These are phyloP conservation scores for Himalopsyche kuldschensis DNA, from an alignment of 2,888 invertebrate genomes.

Conservation along the genomic window DNA sequence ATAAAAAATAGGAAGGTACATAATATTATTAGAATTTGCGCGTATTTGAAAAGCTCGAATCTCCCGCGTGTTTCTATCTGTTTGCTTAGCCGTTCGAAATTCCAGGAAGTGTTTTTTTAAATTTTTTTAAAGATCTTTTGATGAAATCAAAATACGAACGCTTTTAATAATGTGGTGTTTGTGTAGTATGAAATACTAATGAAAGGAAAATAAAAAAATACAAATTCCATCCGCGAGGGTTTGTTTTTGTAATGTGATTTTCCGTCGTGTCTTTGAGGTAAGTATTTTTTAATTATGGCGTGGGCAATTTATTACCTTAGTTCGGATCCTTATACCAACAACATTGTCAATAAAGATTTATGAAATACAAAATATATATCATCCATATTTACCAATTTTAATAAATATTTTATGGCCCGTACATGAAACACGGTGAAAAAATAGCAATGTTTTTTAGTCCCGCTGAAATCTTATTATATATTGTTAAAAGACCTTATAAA, in stretches of 20 bases:
- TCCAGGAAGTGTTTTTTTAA: neutral
- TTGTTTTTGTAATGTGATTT: neutral
- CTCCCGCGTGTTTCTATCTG: neutral
- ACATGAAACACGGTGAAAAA: too few relatives aligned
- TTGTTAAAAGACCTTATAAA: too few relatives aligned
- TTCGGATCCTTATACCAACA: too few relatives aligned
- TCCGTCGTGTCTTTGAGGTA: neutral
- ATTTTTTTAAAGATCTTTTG: neutral
- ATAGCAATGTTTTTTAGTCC: too few relatives aligned
- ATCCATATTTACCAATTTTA: too few relatives aligned
- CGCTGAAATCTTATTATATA: too few relatives aligned
- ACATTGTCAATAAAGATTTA: too few relatives aligned
- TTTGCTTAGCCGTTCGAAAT: neutral
- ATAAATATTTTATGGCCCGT: too few relatives aligned
- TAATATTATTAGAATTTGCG: neutral
- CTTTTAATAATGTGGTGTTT: neutral
- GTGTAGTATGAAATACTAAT: neutral
- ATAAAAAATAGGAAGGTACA: too few relatives aligned
- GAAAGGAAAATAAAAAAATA: neutral
- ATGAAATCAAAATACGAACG: neutral
- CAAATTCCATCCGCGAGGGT: neutral
- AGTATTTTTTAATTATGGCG: too few relatives aligned
- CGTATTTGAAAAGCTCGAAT: neutral
- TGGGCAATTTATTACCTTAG: too few relatives aligned
- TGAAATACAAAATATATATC: too few relatives aligned